Evolutionary conservation across 2,797 vertebrate species (phyloP).

Genomic region (Thamnophis elegans): DNA sequence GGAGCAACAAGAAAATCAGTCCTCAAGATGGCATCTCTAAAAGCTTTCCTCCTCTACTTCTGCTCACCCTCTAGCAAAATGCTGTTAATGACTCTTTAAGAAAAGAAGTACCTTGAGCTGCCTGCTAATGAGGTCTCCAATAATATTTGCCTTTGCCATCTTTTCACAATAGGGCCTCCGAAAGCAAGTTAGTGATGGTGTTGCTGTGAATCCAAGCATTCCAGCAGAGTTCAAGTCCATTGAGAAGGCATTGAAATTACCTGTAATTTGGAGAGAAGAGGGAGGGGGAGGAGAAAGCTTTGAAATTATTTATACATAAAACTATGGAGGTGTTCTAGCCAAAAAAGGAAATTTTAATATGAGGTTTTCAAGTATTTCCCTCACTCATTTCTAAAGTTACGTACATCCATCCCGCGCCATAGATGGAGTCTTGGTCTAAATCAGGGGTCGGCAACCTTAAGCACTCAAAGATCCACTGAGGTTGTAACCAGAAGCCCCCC

Average conservation of each 20-base stretch:
- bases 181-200: constrained; percentile 63
- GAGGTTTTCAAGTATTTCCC: not conserved
- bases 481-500: no score
- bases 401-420: not conserved
- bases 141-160: constrained; percentile 93
- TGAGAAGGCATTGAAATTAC: constrained; percentile 66
- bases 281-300: not conserved
- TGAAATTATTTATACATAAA: not conserved
- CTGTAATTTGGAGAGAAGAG: constrained; percentile 42
- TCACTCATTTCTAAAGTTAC: not conserved
- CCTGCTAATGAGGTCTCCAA: constrained; percentile 88
- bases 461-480: no score
- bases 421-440: not conserved
- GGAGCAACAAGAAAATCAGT: not conserved
- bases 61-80: not conserved
- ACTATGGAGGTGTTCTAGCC: not conserved
- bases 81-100: not conserved
- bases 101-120: constrained; percentile 78
- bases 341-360: not conserved
- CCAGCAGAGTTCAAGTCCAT: constrained; percentile 66
- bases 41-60: not conserved
- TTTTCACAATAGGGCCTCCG: constrained; percentile 63
- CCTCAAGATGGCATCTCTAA: not conserved
- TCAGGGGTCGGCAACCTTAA: no score
- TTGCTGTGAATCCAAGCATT: constrained; percentile 72